phyloP scores from a whole-genome alignment of 2,797 vertebrate species.

The Acipenser ruthenus region DNA sequence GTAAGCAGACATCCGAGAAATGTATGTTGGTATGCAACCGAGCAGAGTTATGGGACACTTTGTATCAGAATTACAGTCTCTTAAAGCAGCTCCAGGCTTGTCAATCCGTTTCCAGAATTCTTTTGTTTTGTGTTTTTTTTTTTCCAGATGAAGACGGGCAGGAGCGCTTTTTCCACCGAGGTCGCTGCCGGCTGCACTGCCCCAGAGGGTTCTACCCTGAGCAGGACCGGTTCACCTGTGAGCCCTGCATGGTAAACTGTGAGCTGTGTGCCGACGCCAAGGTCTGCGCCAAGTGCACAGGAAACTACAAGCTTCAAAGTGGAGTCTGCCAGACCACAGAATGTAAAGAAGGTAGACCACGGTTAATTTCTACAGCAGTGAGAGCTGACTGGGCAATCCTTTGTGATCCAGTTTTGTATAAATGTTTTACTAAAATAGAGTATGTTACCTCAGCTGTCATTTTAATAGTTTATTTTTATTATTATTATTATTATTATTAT shows the following conservation, averaged over 20 bases:
- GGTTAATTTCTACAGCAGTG: no score
- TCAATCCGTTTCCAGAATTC: constrained; percentile 20
- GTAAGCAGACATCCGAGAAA: constrained; percentile 4
- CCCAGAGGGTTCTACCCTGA: constrained; percentile 60
- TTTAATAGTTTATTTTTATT: no score
- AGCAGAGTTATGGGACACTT: constrained; percentile 5
- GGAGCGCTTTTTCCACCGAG: constrained; percentile 65
- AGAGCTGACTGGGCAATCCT: no score
- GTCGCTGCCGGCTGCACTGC: constrained; percentile 64
- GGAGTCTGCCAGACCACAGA: constrained; percentile 53
- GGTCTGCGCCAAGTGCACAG: constrained; percentile 65
- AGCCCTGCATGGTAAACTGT: constrained; percentile 63
- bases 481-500: no score
- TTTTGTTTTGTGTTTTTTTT: constrained; percentile 17
- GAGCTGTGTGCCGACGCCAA: constrained; percentile 64
- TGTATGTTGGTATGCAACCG: not conserved
- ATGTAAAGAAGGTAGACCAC: constrained; percentile 50
- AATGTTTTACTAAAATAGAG: no score
- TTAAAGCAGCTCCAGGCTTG: constrained; percentile 14
- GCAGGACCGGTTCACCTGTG: constrained; percentile 56
- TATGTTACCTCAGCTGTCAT: no score
- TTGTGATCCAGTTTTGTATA: no score
- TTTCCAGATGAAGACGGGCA: constrained; percentile 61
- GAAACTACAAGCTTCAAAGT: constrained; percentile 59
- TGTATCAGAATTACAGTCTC: constrained; percentile 15